Evolutionary conservation across 2,113 vertebrate species (phyloP), one percentile per base, ranked within the genome.

Genomic region (Carassius gibelio): DNA sequence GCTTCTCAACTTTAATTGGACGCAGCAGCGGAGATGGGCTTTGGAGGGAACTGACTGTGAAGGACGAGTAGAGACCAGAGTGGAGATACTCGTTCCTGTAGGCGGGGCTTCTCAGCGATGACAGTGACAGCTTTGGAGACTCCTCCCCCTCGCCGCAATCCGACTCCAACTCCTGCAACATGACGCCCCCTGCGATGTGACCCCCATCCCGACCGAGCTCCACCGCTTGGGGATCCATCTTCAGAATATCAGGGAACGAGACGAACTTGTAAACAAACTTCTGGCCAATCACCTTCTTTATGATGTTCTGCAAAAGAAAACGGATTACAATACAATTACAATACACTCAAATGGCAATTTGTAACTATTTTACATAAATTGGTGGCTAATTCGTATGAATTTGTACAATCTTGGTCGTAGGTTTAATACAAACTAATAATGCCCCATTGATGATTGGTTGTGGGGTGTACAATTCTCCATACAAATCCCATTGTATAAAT

Each of bases 181-280:
- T 94, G 93, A 95, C 91, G 81, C 96, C 91, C 88, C 92, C 81
- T 5, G 66, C 0, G 48, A 71, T 19, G n/a, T 74, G 81, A 57
- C 48, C 93, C 88, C 92, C 94, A 78, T 96, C 96, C 85, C 95
- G 92, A 90, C 95, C 95, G 89, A 96, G 91, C 88, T 97, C 96
- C 91, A 96, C 94, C 0, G 95, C 81, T 30, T 96, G 96, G 0
- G 96, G 95, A 91, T 97, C 96, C 95, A 97, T 96, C 90, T 97
- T 97, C 85, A 97, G 91, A 81, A 97, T 97, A 85, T 97, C 96
- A 14, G 96, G 96, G 91, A 97, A 97, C 0, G 96, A 97, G 88
- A 97, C 96, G 77, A 97, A 97, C 91, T 97, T 97, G 93, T 97
- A 97, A 72, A 97, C 96, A 91, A 97, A 97, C 92, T 97, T 97